Evolutionary conservation across 2,797 vertebrate genomes (phyloP), one percentile per base, ranked within the genome.

Genomic region (Todus mexicanus): DNA sequence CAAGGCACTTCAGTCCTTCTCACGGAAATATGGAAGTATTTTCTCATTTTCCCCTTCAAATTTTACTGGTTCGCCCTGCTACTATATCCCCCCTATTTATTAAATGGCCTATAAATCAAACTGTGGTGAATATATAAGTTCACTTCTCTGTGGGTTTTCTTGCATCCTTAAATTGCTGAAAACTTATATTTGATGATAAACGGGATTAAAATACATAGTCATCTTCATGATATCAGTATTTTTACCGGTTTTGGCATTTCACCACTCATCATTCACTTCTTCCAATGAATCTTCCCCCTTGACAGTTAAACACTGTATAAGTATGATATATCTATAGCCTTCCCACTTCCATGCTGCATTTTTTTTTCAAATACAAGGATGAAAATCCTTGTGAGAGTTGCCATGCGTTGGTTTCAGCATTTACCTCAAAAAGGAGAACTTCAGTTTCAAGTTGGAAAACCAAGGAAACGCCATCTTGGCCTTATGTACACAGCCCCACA

Each of bases 401-500:
- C n/a, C n/a, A n/a, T n/a, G n/a, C n/a, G n/a, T n/a, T n/a, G n/a
- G n/a, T n/a, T n/a, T n/a, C n/a, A n/a, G n/a, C n/a, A 2, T 59
- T 76, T 42, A 68, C 38, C 40, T 91, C 73, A 45, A 81, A 87
- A 74, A 40, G 40, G 3, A 47, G 9, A 54, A 33, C 23, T 78
- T 65, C 31, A 22, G 27, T 61, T 77, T 65, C 10, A 53, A 15
- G 48, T 29, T 7, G 48, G 23, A 42, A 87, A 93, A 45, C 10
- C 12, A 56, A 42, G 14, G 13, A 48, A 57, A 27, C 4, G 1
- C 9, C 40, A 19, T 6, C 42, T 47, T 43, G 38, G 22, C 51
- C 40, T 56, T 19, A 76, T 1, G 2, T 19, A 23, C 6, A 8
- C n/a, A n/a, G 35, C 2, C 3, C 12, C 16, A 8, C 35, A 7